phyloP scores from a whole-genome alignment of 53 echinoderm and acorn worm genomes.

The Echinarachnius parma region DNA sequence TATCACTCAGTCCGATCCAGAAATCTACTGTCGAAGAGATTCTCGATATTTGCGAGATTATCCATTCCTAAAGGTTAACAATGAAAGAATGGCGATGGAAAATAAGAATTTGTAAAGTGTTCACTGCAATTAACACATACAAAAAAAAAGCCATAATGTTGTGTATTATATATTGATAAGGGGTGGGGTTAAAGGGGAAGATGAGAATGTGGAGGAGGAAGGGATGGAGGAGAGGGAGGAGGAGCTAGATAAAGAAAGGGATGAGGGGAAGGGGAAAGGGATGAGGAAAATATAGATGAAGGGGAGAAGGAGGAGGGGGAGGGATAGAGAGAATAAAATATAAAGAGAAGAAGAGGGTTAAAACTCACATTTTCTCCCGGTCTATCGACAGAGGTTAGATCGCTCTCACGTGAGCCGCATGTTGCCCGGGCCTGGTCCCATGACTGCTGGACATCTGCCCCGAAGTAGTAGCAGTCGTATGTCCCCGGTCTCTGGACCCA shows the following conservation, averaged over 20 bases:
- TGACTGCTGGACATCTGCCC: neutral
- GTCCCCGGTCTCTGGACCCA: conserved; percentile 24
- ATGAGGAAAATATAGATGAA: no score
- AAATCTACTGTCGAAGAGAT: conserved; percentile 1
- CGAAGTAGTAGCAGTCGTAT: conserved; percentile 27
- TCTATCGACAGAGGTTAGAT: conserved; percentile 37
- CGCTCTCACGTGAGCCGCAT: conserved; percentile 40
- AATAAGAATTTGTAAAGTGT: no score
- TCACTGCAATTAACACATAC: no score
- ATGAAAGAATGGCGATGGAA: neutral
- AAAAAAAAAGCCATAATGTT: no score
- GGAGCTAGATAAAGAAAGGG: no score
- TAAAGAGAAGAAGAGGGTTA: neutral
- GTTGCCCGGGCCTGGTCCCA: conserved; percentile 55
- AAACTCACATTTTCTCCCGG: conserved; percentile 62
- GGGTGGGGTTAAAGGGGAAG: no score
- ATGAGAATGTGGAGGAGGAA: no score
- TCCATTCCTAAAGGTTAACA: conserved; percentile 12
- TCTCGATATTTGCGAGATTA: neutral
- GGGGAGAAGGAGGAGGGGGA: no score
- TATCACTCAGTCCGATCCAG: conserved; percentile 65
- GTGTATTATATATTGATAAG: no score
- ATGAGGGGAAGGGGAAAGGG: no score
- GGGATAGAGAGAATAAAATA: no score
- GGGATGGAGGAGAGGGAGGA: no score